phyloP scores from a whole-genome alignment of 2,888 invertebrate genomes.

The Acanthoscelides obtectus region DNA sequence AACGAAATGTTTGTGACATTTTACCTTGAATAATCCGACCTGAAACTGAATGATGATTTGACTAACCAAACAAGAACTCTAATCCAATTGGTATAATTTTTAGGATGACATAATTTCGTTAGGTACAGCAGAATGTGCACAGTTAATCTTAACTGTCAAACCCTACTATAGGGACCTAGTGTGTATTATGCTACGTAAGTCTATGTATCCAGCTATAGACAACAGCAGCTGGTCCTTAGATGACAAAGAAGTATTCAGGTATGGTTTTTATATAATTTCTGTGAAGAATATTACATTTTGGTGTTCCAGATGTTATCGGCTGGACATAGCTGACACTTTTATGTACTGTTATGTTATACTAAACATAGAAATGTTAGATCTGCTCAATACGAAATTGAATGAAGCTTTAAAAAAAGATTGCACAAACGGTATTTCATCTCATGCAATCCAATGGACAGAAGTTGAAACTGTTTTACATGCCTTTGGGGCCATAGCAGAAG shows the following conservation, averaged over 20 bases:
- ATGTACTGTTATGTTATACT: constrained; percentile 83
- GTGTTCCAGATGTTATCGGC: constrained; percentile 53
- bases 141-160: constrained; percentile 57
- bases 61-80: not conserved
- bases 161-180: constrained; percentile 77
- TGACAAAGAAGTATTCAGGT: constrained; percentile 72
- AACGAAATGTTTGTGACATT: too few relatives aligned
- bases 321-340: constrained; percentile 45
- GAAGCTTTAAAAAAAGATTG: constrained; percentile 49
- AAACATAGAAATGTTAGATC: constrained; percentile 66
- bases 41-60: too few relatives aligned
- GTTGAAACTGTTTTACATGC: constrained; percentile 65
- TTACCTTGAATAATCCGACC: too few relatives aligned
- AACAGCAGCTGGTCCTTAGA: constrained; percentile 64
- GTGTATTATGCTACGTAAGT: constrained; percentile 71
- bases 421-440: constrained; percentile 31
- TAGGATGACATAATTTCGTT: constrained; percentile 62
- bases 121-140: constrained; percentile 47
- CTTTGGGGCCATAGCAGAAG: constrained; percentile 60
- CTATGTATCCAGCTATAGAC: constrained; percentile 60
- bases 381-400: constrained; percentile 62
- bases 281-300: not conserved
- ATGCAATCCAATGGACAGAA: constrained; percentile 51
- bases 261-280: not conserved
- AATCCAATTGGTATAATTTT: constrained; percentile 3